phyloP scores from a whole-genome alignment of 2,113 vertebrate genomes.

The Thinocorus orbignyianus region DNA sequence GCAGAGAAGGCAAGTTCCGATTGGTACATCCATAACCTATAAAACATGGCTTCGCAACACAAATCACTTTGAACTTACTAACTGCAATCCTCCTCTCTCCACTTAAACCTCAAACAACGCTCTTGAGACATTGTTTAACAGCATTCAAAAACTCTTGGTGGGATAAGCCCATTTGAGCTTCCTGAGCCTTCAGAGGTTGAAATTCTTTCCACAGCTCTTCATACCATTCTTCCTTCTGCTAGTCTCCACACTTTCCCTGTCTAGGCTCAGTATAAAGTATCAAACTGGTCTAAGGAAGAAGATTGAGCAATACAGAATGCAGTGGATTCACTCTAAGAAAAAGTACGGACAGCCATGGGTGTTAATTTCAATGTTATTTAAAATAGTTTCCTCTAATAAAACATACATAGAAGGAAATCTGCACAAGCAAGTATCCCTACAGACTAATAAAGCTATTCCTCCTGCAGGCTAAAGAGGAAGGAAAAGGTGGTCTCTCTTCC shows the following conservation, averaged over 20 bases:
- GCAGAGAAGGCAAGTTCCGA: background rate
- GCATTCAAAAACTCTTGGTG: background rate
- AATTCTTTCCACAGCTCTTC: background rate
- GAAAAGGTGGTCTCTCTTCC: constrained; percentile 15
- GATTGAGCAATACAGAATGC: background rate
- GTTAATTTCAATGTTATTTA: background rate
- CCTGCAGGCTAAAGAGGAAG: constrained; percentile 9
- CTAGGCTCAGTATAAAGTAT: background rate
- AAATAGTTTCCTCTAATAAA: background rate
- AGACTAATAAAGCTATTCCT: constrained; percentile 1
- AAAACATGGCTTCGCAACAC: background rate
- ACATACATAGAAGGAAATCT: background rate
- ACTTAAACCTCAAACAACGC: background rate
- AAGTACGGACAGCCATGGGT: background rate
- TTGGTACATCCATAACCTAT: too few relatives aligned
- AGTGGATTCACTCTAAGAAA: background rate
- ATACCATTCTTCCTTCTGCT: background rate
- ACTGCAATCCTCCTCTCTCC: background rate
- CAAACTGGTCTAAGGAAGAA: background rate
- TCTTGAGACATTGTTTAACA: background rate
- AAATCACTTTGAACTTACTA: background rate
- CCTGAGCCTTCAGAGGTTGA: fast-evolving
- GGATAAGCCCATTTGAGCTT: background rate
- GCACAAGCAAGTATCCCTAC: background rate
- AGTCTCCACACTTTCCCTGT: background rate